Conservation (phyloP, 2,888 invertebrate genomes). For the Agrochola macilenta region DNA sequence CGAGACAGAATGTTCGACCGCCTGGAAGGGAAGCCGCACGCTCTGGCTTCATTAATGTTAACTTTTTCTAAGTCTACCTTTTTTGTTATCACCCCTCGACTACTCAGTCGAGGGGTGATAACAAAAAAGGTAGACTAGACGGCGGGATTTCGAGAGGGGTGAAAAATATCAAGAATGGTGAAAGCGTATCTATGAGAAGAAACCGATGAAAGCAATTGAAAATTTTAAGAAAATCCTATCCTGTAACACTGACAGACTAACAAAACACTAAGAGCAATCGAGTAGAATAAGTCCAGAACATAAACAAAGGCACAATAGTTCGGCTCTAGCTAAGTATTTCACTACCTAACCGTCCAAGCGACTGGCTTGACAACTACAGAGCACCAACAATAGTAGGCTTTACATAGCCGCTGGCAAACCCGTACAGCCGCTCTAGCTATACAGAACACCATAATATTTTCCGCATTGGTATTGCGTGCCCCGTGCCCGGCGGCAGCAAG, state of each 20-base stretch:
- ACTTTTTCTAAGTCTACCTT: conserved; percentile 41
- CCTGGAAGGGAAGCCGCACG: conserved; percentile 70
- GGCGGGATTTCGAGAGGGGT: conserved; percentile 10
- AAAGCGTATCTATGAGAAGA: neutral
- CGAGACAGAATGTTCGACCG: conserved; percentile 74
- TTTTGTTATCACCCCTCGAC: conserved; percentile 34
- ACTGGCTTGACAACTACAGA: conserved; percentile 70
- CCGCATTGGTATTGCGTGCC: conserved; percentile 90
- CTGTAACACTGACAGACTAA: neutral
- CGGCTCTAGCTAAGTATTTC: conserved; percentile 44
- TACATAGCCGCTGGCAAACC: conserved; percentile 74
- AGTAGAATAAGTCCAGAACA: conserved; percentile 24
- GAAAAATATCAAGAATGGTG: neutral
- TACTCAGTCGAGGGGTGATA: no score
- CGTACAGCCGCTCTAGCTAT: conserved; percentile 72
- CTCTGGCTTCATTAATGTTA: conserved; percentile 56
- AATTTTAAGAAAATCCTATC: neutral
- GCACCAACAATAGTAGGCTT: conserved; percentile 77
- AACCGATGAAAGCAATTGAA: neutral
- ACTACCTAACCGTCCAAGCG: conserved; percentile 58
- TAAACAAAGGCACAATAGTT: conserved; percentile 55
- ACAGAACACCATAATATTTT: conserved; percentile 79
- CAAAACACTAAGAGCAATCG: conserved; percentile 11
- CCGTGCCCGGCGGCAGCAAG: conserved; percentile 87
- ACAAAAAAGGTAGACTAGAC: no score